phyloP scores from a whole-genome alignment of 1,140 invertebrate genomes.

The Calycopis cecrops region DNA sequence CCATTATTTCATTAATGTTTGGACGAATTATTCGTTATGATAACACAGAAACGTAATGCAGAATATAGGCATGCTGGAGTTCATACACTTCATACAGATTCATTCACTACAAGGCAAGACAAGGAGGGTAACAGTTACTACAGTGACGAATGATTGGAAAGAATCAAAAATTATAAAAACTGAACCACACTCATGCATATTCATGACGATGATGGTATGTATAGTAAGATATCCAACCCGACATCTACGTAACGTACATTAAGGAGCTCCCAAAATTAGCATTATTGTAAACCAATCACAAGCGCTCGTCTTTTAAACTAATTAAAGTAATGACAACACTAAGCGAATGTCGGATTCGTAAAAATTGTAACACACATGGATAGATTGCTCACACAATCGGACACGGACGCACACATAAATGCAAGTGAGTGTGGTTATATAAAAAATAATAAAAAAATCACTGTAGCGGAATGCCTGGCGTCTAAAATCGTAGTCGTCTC shows the following conservation, averaged over 20 bases:
- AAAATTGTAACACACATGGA: slow-evolving; percentile 19
- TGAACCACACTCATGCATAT: slow-evolving; percentile 73
- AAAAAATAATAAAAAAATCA: slow-evolving; percentile 45
- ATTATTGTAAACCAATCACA: slow-evolving; percentile 74
- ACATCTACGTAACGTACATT: slow-evolving; percentile 46
- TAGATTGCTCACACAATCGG: slow-evolving; percentile 28
- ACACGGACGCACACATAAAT: slow-evolving; percentile 56
- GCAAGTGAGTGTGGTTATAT: slow-evolving; percentile 72
- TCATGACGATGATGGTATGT: slow-evolving; percentile 40
- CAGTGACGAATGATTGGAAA: slow-evolving; percentile 38
- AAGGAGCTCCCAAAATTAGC: slow-evolving; percentile 43
- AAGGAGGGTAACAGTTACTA: slow-evolving; percentile 30
- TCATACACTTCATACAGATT: slow-evolving; percentile 10
- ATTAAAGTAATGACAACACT: slow-evolving; percentile 58
- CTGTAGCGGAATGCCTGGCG: slow-evolving; percentile 48
- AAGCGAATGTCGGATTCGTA: slow-evolving; percentile 68
- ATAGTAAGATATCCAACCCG: slow-evolving; percentile 52
- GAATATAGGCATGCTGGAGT: slow-evolving; percentile 7
- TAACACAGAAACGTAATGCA: slow-evolving; percentile 17
- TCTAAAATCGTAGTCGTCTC: slow-evolving; percentile 20
- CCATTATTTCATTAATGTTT: too few relatives aligned
- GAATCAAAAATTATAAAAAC: slow-evolving; percentile 40
- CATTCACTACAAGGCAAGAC: slow-evolving; percentile 24
- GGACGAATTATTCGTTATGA: background rate
- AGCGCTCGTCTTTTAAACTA: slow-evolving; percentile 39